A percentile compares a stretch with the other conserved stretches of the same genome.
Conservation (phyloP, 2,888 invertebrate genomes). For the Cerastis leucographa region DNA sequence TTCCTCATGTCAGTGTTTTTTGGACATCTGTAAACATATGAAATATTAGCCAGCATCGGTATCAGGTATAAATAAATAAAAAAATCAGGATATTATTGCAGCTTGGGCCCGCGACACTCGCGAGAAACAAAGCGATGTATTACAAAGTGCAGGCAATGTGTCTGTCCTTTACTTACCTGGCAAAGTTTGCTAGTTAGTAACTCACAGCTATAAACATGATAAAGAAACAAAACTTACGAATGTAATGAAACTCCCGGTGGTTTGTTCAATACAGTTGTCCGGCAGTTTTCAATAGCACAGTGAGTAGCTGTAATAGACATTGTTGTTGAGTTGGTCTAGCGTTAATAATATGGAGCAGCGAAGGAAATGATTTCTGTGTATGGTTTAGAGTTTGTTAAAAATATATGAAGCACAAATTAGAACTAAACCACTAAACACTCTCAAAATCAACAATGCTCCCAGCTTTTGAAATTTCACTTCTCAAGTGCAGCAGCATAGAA, state of each 20-base stretch:
- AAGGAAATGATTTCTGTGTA: not conserved
- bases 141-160: not conserved
- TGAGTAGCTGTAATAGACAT: conserved; percentile 74
- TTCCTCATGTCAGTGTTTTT: conserved; percentile 78
- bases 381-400: not conserved
- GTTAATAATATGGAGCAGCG: not conserved
- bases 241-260: conserved; percentile 79
- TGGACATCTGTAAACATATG: conserved; percentile 79
- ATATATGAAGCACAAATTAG: not conserved
- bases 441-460: conserved; percentile 7
- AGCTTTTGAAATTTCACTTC: not conserved
- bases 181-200: not conserved
- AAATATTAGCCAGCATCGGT: not conserved
- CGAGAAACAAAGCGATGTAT: not conserved
- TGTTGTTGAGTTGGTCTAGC: not conserved
- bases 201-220: not conserved
- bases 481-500: not conserved
- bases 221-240: conserved; percentile 74
- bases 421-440: not conserved
- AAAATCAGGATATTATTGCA: not conserved
- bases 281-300: conserved; percentile 82
- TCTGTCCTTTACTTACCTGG: not conserved
- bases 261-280: conserved; percentile 80
- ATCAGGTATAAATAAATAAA: not conserved
- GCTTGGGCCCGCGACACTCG: not conserved